phyloP scores from a whole-genome alignment of 1,140 invertebrate genomes.

The Paramacrobiotus metropolitanus region DNA sequence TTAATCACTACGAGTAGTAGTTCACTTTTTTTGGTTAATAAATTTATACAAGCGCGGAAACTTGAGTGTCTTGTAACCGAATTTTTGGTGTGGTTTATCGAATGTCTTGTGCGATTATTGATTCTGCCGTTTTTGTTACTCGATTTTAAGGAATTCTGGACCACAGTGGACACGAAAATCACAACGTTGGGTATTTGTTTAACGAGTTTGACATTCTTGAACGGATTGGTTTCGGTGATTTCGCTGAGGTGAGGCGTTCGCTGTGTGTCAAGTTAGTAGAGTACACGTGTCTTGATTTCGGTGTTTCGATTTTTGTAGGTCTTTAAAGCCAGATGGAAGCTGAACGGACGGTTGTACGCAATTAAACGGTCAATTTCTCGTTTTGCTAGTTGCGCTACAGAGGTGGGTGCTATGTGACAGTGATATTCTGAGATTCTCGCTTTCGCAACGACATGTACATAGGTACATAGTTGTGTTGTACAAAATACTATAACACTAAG shows the following conservation, averaged over 20 bases:
- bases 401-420: too few species aligned
- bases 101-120: too few species aligned
- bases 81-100: background rate
- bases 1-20: background rate
- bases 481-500: too few species aligned
- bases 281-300: background rate
- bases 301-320: background rate
- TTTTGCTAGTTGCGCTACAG: background rate
- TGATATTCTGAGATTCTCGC: too few species aligned
- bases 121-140: background rate
- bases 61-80: background rate
- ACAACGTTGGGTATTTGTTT: background rate
- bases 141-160: background rate
- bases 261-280: background rate
- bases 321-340: background rate
- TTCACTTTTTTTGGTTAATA: background rate
- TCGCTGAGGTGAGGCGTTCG: background rate
- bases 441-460: too few species aligned
- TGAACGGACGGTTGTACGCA: background rate
- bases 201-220: background rate
- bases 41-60: background rate
- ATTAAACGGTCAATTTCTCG: background rate
- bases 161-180: background rate
- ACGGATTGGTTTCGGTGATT: conserved; percentile 2
- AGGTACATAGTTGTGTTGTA: too few species aligned